Percentiles rank a stretch among this genome's conserved stretches.
phyloP scores from a whole-genome alignment of 2,888 invertebrate species.

The Corbicula japonica region DNA sequence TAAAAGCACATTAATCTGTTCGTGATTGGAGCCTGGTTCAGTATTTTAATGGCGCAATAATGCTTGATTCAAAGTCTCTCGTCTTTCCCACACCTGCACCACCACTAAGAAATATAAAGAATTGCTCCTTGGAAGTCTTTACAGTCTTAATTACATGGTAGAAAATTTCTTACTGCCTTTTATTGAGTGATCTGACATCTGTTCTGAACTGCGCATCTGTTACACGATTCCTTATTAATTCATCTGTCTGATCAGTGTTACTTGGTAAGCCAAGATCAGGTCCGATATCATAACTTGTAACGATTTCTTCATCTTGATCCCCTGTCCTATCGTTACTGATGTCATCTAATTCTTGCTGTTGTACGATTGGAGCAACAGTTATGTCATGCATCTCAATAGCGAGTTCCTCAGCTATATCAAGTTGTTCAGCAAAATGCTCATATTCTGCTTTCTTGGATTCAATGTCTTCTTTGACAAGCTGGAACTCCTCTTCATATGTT shows the following conservation, averaged over 20 bases:
- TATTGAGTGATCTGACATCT: slow-evolving; percentile 24
- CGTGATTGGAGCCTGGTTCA: slow-evolving; percentile 37
- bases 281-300: slow-evolving; percentile 33
- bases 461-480: slow-evolving; percentile 17
- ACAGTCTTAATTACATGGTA: slow-evolving; percentile 34
- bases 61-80: slow-evolving; percentile 59
- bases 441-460: slow-evolving; percentile 24
- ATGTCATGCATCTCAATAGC: neutral
- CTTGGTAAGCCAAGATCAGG: slow-evolving; percentile 12
- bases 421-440: slow-evolving; percentile 6
- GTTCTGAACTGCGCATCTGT: slow-evolving; percentile 41
- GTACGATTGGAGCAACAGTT: slow-evolving; percentile 8
- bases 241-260: slow-evolving; percentile 6
- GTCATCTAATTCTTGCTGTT: slow-evolving; percentile 28
- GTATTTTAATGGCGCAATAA: slow-evolving; percentile 32
- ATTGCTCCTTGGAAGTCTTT: slow-evolving; percentile 17
- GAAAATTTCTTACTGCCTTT: slow-evolving; percentile 34
- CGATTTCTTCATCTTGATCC: slow-evolving; percentile 8
- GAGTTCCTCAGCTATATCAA: slow-evolving; percentile 9
- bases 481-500: slow-evolving; percentile 38
- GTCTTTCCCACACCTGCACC: slow-evolving; percentile 68
- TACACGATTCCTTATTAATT: slow-evolving; percentile 36
- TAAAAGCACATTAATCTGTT: slow-evolving; percentile 42
- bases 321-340: slow-evolving; percentile 3
- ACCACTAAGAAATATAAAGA: no score